Percentiles rank a stretch among this genome's conserved stretches.
Evolutionary conservation across 64 coral and sea anemone genomes (phyloP).

Genomic region (Stichodactyla helianthus): DNA sequence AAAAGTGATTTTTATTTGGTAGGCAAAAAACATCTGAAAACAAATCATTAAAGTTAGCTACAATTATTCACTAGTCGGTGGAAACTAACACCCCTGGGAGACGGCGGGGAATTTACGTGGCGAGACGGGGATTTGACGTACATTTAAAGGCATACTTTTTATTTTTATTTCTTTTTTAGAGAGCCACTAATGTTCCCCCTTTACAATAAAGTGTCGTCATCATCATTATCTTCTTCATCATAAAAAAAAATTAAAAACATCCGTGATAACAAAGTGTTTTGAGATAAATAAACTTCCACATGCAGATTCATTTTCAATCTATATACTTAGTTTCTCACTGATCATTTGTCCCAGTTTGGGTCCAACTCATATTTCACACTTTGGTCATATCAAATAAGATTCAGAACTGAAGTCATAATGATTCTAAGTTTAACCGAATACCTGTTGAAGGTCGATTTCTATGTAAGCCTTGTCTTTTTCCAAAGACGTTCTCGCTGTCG

Average conservation of each 20-base stretch:
- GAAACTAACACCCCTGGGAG: too few species aligned
- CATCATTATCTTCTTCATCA: too few species aligned
- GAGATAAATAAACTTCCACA: too few species aligned
- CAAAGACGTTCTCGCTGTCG: not conserved
- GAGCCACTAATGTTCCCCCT: too few species aligned
- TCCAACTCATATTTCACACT: not conserved
- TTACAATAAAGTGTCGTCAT: too few species aligned
- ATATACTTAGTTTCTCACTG: not conserved
- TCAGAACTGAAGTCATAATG: not conserved
- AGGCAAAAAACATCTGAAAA: conserved; percentile 57
- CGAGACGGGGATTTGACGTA: too few species aligned
- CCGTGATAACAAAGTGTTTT: too few species aligned
- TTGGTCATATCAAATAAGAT: not conserved
- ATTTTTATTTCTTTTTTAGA: too few species aligned
- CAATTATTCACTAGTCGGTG: too few species aligned
- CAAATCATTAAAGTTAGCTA: not conserved
- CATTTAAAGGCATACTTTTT: too few species aligned
- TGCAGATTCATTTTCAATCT: not conserved
- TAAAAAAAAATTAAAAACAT: too few species aligned
- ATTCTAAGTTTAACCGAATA: conserved; percentile 23
- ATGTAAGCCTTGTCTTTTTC: conserved; percentile 52
- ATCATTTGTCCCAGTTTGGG: not conserved
- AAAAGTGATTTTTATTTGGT: conserved; percentile 59
- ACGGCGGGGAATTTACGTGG: too few species aligned
- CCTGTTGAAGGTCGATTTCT: conserved; percentile 70